phyloP scores from a whole-genome alignment of 2,888 invertebrate species.

The Parnassius orleans region DNA sequence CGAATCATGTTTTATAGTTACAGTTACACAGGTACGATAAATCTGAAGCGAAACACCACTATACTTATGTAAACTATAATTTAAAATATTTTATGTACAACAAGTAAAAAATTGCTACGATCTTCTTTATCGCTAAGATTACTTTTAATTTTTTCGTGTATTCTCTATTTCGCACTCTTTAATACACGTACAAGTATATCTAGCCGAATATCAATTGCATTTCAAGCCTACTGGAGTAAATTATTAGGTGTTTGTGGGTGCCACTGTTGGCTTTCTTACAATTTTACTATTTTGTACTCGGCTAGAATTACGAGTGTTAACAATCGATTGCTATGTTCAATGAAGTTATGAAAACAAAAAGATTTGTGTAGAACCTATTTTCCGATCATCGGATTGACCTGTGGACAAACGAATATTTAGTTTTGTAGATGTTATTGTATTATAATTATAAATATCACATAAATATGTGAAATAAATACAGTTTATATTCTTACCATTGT shows the following conservation, averaged over 20 bases:
- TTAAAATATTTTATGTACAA: slow-evolving; percentile 65
- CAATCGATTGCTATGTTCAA: slow-evolving; percentile 10
- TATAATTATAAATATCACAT: not conserved
- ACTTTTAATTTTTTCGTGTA: not conserved
- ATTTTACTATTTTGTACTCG: not conserved
- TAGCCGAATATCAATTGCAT: slow-evolving; percentile 2
- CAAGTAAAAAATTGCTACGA: slow-evolving; percentile 76
- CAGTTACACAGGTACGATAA: slow-evolving; percentile 18
- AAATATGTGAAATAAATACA: not conserved
- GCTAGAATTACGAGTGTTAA: not conserved
- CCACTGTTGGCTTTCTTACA: too few relatives aligned
- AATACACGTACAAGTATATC: slow-evolving; percentile 5
- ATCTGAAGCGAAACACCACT: slow-evolving; percentile 21
- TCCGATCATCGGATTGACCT: slow-evolving; percentile 24
- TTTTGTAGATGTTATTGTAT: not conserved
- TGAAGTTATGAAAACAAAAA: slow-evolving; percentile 10
- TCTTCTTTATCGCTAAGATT: slow-evolving; percentile 2
- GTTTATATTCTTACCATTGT: slow-evolving; percentile 26
- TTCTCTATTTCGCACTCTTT: slow-evolving; percentile 9
- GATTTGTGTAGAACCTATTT: not conserved
- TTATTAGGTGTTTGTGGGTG: too few relatives aligned
- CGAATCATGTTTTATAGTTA: slow-evolving; percentile 10
- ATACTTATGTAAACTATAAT: slow-evolving; percentile 37
- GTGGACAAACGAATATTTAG: slow-evolving; percentile 2
- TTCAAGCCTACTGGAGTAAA: too few relatives aligned